A percentile compares a stretch with the other conserved stretches of the same genome.
Evolutionary conservation across 2,113 vertebrate species (phyloP).

Genomic region (Prochilodus magdalenae): DNA sequence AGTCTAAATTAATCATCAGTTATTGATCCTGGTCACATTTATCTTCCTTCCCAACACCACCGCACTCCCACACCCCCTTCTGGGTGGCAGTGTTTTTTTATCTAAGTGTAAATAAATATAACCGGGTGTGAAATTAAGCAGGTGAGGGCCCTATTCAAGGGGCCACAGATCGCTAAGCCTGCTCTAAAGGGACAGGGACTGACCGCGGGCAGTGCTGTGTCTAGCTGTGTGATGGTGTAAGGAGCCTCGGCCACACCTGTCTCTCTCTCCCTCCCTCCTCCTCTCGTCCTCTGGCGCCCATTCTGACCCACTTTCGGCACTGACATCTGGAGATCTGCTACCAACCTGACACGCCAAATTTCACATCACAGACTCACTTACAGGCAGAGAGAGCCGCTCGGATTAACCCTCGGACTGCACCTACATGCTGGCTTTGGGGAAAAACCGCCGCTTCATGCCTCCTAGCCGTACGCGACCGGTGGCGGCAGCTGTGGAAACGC

Average conservation of each 20-base stretch:
- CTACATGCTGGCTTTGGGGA: too few relatives aligned
- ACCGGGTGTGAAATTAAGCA: neutral
- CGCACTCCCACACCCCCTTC: too few relatives aligned
- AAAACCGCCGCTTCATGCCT: too few relatives aligned
- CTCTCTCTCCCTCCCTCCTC: conserved; percentile 9
- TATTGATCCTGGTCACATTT: too few relatives aligned
- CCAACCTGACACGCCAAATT: neutral
- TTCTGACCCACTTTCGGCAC: neutral
- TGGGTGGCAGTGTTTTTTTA: too few relatives aligned
- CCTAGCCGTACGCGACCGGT: too few relatives aligned
- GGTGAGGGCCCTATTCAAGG: neutral
- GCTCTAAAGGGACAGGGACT: neutral
- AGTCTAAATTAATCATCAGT: too few relatives aligned
- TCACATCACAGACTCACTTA: neutral
- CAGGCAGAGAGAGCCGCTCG: neutral
- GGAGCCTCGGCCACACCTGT: neutral
- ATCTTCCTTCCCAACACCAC: too few relatives aligned
- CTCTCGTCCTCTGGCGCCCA: neutral
- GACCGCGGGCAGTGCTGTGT: neutral
- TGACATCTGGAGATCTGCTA: neutral
- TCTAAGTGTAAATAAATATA: too few relatives aligned
- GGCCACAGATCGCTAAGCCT: neutral
- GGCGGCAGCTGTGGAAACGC: too few relatives aligned
- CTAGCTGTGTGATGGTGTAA: neutral
- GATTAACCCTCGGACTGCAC: too few relatives aligned